Conservation (phyloP, 2,888 invertebrate species). For the Calliopum simillimum region DNA sequence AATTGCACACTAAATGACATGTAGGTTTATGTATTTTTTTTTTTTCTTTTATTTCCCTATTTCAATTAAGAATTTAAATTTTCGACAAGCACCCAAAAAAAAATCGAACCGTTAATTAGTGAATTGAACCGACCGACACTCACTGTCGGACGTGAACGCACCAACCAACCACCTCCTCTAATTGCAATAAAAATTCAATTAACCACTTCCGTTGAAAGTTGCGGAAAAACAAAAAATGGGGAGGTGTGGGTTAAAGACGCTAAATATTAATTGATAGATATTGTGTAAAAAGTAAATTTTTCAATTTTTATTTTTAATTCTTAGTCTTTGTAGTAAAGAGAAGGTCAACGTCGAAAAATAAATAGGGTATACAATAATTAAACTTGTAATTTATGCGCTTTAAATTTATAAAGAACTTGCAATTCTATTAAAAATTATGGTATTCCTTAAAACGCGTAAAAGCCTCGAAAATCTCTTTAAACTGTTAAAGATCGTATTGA, state of each 20-base stretch:
- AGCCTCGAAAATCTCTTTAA: too few relatives aligned
- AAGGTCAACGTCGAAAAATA: not conserved
- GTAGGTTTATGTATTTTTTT: not conserved
- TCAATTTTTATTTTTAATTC: too few relatives aligned
- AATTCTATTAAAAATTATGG: too few relatives aligned
- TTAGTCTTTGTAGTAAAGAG: not conserved
- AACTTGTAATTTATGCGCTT: too few relatives aligned
- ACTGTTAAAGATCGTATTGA: too few relatives aligned
- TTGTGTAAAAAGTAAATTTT: slow-evolving; percentile 13
- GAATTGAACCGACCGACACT: not conserved
- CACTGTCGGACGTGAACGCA: not conserved
- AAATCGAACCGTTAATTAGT: not conserved
- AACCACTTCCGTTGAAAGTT: not conserved
- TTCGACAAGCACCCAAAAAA: not conserved
- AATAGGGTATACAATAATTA: too few relatives aligned
- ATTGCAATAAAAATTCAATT: not conserved
- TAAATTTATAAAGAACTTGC: too few relatives aligned
- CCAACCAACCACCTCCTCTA: not conserved
- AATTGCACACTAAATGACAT: not conserved
- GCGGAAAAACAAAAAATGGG: not conserved
- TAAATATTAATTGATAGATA: slow-evolving; percentile 73
- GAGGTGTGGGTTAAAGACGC: too few relatives aligned
- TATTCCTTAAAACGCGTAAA: too few relatives aligned
- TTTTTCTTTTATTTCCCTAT: too few relatives aligned
- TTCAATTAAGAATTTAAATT: not conserved